phyloP scores from a whole-genome alignment of 2,797 vertebrate species.

The Sarcoramphus papa region DNA sequence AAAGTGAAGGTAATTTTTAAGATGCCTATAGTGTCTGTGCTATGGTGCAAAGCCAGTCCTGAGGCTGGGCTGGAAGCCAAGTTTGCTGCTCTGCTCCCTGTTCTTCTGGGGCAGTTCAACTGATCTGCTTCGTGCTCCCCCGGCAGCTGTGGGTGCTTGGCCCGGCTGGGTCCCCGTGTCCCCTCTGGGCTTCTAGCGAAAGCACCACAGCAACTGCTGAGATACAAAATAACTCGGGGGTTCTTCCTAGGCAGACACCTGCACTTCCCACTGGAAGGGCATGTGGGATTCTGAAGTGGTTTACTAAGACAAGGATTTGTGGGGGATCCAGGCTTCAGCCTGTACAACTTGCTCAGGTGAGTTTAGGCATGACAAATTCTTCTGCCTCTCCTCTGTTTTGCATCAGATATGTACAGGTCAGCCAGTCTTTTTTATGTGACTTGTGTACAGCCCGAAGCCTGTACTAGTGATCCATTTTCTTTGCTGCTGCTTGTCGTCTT shows the following conservation, averaged over 20 bases:
- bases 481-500: neutral
- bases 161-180: fast-evolving
- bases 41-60: neutral
- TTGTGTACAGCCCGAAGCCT: neutral
- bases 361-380: neutral
- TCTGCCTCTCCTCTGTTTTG: neutral
- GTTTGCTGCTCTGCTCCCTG: neutral
- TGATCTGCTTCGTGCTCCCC: neutral
- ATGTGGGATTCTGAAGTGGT: neutral
- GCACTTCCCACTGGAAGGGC: neutral
- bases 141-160: neutral
- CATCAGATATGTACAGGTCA: neutral
- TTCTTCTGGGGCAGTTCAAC: neutral
- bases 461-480: neutral
- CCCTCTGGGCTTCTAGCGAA: neutral
- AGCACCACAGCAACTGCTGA: neutral
- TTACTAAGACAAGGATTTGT: neutral
- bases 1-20: neutral
- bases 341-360: neutral
- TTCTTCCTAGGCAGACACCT: neutral
- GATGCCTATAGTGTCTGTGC: fast-evolving
- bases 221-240: fast-evolving
- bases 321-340: neutral
- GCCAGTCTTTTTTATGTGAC: neutral
- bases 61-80: neutral